Conservation (phyloP, 2,888 invertebrate species). For the Drosophila fulvimacula region DNA sequence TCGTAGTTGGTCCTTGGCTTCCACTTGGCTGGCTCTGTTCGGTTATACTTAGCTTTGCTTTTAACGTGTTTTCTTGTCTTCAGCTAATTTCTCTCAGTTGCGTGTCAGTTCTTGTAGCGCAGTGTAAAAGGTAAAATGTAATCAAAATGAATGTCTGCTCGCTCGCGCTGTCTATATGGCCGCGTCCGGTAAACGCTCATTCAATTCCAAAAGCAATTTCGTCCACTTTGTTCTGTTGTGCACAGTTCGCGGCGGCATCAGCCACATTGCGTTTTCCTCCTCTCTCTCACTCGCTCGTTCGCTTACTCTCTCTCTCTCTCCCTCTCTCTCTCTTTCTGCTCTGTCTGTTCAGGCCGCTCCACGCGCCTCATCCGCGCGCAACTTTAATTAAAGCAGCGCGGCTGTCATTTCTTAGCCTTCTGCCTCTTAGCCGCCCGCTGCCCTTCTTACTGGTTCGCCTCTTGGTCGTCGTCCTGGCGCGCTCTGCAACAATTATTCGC, state of each 20-base stretch:
- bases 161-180: constrained; percentile 20
- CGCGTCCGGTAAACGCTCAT: constrained; percentile 50
- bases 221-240: constrained; percentile 79
- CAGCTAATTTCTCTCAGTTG: constrained; percentile 39
- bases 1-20: constrained; percentile 23
- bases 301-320: background rate
- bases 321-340: constrained; percentile 33
- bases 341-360: constrained; percentile 31
- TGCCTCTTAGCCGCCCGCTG: constrained; percentile 13
- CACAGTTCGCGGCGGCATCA: constrained; percentile 76
- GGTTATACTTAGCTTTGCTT: no score
- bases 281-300: constrained; percentile 8
- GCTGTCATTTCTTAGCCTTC: constrained; percentile 73
- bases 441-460: background rate
- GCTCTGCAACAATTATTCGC: constrained; percentile 72
- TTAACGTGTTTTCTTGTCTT: constrained; percentile 15
- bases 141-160: constrained; percentile 64
- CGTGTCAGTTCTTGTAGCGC: constrained; percentile 33
- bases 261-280: constrained; percentile 77
- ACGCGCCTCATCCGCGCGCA: constrained; percentile 60
- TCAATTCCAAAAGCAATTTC: constrained; percentile 76
- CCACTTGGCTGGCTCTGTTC: constrained; percentile 8
- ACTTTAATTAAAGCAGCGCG: constrained; percentile 78
- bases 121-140: constrained; percentile 64
- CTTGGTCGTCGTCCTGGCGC: constrained; percentile 20